phyloP scores from a whole-genome alignment of 2,888 invertebrate genomes.

The Trichopria drosophilae region DNA sequence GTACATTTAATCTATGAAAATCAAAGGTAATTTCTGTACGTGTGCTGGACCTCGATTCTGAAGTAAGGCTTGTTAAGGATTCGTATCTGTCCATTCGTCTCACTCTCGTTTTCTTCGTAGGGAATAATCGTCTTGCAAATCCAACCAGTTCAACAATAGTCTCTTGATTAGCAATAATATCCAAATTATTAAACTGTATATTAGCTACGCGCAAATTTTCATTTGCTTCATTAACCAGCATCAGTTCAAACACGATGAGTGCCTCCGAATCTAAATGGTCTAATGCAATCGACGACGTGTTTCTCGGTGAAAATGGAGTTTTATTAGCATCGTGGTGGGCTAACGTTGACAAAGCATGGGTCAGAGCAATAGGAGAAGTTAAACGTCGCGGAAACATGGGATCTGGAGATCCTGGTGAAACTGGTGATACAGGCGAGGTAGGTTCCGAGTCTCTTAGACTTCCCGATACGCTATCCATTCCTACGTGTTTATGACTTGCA shows the following conservation, averaged over 20 bases:
- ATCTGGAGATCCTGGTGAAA: slow-evolving; percentile 75
- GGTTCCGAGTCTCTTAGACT: slow-evolving; percentile 91
- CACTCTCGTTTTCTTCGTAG: slow-evolving; percentile 43
- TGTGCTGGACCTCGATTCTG: slow-evolving; percentile 49
- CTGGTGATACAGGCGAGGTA: slow-evolving; percentile 83
- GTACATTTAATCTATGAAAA: slow-evolving; percentile 87
- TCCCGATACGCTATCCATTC: slow-evolving; percentile 92
- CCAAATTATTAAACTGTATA: slow-evolving; percentile 90
- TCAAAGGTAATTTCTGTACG: slow-evolving; percentile 87
- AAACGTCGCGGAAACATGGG: slow-evolving; percentile 56
- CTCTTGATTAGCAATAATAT: slow-evolving; percentile 94
- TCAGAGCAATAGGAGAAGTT: slow-evolving; percentile 63
- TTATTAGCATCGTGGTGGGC: slow-evolving; percentile 53
- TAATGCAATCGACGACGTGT: slow-evolving; percentile 46
- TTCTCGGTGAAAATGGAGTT: slow-evolving; percentile 43
- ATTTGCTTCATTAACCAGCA: slow-evolving; percentile 64
- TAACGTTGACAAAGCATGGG: slow-evolving; percentile 63
- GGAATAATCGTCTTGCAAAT: slow-evolving; percentile 78
- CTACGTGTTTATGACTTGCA: slow-evolving; percentile 92
- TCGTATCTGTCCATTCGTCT: slow-evolving; percentile 44
- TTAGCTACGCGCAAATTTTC: slow-evolving; percentile 71
- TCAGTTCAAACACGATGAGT: slow-evolving; percentile 79
- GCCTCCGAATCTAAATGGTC: slow-evolving; percentile 67
- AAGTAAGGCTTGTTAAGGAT: slow-evolving; percentile 45
- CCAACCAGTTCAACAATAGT: slow-evolving; percentile 91